A percentile compares a stretch with the other conserved stretches of the same genome.
phyloP scores from a whole-genome alignment of 2,888 invertebrate species.

The Dioctria linearis region DNA sequence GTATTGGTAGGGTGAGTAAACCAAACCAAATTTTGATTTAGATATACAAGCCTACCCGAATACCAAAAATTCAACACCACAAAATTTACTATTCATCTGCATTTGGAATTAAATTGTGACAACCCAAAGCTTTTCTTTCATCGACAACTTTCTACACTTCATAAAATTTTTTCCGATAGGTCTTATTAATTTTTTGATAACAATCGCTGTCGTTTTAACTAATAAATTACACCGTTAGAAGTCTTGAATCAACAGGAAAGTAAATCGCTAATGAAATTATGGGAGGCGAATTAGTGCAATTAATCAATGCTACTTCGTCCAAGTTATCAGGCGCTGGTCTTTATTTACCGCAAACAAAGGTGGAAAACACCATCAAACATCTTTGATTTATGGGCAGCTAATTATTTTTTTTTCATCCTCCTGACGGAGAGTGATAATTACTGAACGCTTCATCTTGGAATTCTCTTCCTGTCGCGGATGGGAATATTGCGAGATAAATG shows the following conservation, averaged over 20 bases:
- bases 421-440: constrained; percentile 56
- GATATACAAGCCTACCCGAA: no score
- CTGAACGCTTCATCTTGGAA: constrained; percentile 55
- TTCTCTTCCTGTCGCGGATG: constrained; percentile 48
- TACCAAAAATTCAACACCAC: no score
- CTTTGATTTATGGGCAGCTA: constrained; percentile 52
- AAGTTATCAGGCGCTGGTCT: constrained; percentile 41
- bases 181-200: background rate
- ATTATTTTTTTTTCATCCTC: constrained; percentile 44
- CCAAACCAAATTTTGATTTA: no score
- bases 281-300: constrained; percentile 56
- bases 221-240: constrained; percentile 40
- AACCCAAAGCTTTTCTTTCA: no score
- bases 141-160: background rate
- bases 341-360: constrained; percentile 47
- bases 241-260: constrained; percentile 49
- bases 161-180: background rate
- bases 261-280: constrained; percentile 50
- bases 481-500: constrained; percentile 44
- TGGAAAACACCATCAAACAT: constrained; percentile 36
- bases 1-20: no score
- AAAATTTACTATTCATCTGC: no score
- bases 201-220: constrained; percentile 32
- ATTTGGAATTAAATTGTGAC: no score
- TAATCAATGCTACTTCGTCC: constrained; percentile 53